Base-by-base conservation (phyloP, 2,797 vertebrate genomes). In the Hipposideros larvatus region DNA sequence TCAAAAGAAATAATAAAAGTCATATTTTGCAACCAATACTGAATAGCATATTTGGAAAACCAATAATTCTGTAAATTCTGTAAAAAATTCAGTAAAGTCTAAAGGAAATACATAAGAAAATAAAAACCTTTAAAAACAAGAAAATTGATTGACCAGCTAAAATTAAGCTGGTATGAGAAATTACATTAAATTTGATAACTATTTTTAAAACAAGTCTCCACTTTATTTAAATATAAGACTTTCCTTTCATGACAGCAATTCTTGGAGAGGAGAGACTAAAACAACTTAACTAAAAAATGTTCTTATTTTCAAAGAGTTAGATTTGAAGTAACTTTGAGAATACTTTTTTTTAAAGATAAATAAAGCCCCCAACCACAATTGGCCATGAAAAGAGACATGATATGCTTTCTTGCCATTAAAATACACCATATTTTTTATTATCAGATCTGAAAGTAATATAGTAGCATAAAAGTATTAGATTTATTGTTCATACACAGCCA, bases 391-490 rank as follows among this genome's bases (percentile, higher is more conserved):
- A 74, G 16, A 87, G 11, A 90, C 6, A 77, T 5, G 43, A 46
- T 21, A 66, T n/a, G 8, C 1, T 71, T 61, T 10, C 26, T 71
- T 91, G 19, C 9, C 63, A 73, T 68, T 87, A 96, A 92, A 92
- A 70, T 73, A 74, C 0, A 37, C 73, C 82, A 41, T 48, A 11
- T 82, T 63, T 96, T 96, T 48, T 59, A 91, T 41, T 80, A 75
- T 68, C 13, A 91, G 7, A 91, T 90, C 83, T 97, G 34, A 94
- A 31, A 92, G 7, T n/a, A 77, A 65, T 4, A 14, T 24, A 94
- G 55, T 11, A 73, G 22, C 90, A 87, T 75, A 57, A 75, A 95
- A 96, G 7, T 95, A 77, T 83, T 41, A 66, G 46, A 92, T 28
- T 37, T 84, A 7, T 5, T 15, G 1, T 26, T 21, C 18, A 8